phyloP scores from a whole-genome alignment of 1,140 invertebrate genomes.

The Tyrophagus putrescentiae region DNA sequence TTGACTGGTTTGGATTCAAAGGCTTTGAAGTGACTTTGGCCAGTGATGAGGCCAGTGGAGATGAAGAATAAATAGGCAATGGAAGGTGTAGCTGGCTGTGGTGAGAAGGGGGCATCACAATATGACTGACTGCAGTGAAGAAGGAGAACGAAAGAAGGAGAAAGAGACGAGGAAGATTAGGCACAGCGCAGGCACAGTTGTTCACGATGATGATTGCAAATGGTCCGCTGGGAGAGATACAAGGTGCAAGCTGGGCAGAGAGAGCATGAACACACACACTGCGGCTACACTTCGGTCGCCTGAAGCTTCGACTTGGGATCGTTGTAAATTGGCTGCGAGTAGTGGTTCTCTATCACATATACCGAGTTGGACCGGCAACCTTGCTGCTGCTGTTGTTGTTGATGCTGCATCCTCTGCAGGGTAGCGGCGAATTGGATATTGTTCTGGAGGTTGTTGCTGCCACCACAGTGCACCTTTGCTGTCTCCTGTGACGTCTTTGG shows the following conservation, averaged over 20 bases:
- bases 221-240: neutral
- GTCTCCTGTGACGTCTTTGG: no score
- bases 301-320: conserved; percentile 4
- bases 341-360: conserved; percentile 17
- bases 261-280: neutral
- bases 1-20: no score
- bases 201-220: conserved; percentile 12
- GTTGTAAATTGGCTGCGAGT: conserved; percentile 8
- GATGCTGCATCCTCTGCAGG: conserved; percentile 8
- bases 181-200: conserved; percentile 3
- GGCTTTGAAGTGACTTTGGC: no score
- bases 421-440: conserved; percentile 14
- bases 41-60: neutral
- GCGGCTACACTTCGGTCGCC: conserved; percentile 7
- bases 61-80: conserved; percentile 3
- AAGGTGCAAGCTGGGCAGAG: neutral
- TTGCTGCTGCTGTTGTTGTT: no score
- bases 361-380: conserved; percentile 12
- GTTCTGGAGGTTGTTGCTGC: conserved; percentile 5
- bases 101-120: conserved; percentile 4
- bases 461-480: conserved; percentile 3
- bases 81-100: neutral
- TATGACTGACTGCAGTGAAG: neutral
- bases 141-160: no score
- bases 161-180: no score